Percentiles rank a stretch among this genome's conserved stretches.
Evolutionary conservation across 1,140 invertebrate species (phyloP).

Genomic region (roundworm (Caenorhabditis elegans)): DNA sequence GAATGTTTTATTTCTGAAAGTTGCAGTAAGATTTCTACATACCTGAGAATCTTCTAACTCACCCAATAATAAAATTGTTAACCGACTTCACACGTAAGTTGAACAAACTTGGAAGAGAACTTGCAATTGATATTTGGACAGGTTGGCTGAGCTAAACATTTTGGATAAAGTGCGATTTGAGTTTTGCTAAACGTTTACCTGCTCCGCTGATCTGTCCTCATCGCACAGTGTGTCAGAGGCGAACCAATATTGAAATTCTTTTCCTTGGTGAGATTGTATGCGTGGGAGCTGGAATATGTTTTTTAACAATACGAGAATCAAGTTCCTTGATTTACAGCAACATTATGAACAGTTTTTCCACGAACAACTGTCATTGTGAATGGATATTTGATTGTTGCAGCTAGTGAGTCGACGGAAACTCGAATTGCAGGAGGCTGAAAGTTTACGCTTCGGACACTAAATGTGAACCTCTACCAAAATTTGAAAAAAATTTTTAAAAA

Average conservation of each 20-base stretch:
- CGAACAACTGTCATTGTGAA: not conserved
- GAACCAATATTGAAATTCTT: not conserved
- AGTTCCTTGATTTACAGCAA: not conserved
- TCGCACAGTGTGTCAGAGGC: not conserved
- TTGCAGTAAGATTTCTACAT: not conserved
- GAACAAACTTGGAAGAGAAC: not conserved
- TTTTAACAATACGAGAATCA: not conserved
- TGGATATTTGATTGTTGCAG: not conserved
- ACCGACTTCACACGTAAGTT: not conserved
- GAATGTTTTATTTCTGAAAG: not conserved
- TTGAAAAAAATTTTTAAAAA: no score
- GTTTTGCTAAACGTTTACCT: no score
- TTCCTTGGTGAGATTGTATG: not conserved
- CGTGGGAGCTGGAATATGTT: not conserved
- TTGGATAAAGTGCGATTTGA: not conserved
- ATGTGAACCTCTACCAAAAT: no score
- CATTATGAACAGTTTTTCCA: not conserved
- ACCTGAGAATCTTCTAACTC: not conserved
- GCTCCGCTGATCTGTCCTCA: not conserved
- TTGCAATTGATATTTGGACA: not conserved
- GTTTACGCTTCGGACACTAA: no score
- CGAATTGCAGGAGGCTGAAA: not conserved
- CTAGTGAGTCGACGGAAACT: not conserved
- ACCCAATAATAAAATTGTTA: not conserved
- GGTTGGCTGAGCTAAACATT: not conserved